phyloP scores from a whole-genome alignment of 2,888 invertebrate genomes.

The Odontothrips loti region DNA sequence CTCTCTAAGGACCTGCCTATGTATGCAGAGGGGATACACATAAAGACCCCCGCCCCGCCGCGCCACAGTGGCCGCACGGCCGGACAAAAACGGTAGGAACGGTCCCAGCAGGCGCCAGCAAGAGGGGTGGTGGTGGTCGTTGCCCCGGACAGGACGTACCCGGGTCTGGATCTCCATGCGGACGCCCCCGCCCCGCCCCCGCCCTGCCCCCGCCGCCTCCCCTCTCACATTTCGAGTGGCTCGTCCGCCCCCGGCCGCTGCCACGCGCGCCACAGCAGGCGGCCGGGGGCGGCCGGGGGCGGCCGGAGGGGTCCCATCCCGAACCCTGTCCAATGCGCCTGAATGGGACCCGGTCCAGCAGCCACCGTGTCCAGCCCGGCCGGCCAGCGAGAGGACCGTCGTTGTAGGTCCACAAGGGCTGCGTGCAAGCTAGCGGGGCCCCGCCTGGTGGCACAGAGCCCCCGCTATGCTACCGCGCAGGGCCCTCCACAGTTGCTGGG shows the following conservation, averaged over 20 bases:
- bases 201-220: not conserved
- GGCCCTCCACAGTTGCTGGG: no score
- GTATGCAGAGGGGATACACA: constrained; percentile 17
- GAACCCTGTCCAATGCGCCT: not conserved
- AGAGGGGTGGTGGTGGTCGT: not conserved
- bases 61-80: not conserved
- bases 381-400: no score
- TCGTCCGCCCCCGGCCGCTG: not conserved
- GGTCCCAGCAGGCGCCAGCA: not conserved
- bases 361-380: not conserved
- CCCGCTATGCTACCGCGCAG: no score
- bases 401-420: no score
- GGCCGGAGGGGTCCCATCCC: no score
- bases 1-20: not conserved
- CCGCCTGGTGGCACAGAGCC: no score
- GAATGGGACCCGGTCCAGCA: not conserved
- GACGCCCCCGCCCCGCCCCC: not conserved
- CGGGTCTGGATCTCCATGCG: no score
- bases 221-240: not conserved
- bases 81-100: constrained; percentile 13
- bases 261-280: not conserved
- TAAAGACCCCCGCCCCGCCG: not conserved
- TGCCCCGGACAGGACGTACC: not conserved
- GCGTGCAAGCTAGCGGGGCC: no score
- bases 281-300: not conserved